Conservation (phyloP, 2,888 invertebrate species). For the Sinohyriopsis cumingii region DNA sequence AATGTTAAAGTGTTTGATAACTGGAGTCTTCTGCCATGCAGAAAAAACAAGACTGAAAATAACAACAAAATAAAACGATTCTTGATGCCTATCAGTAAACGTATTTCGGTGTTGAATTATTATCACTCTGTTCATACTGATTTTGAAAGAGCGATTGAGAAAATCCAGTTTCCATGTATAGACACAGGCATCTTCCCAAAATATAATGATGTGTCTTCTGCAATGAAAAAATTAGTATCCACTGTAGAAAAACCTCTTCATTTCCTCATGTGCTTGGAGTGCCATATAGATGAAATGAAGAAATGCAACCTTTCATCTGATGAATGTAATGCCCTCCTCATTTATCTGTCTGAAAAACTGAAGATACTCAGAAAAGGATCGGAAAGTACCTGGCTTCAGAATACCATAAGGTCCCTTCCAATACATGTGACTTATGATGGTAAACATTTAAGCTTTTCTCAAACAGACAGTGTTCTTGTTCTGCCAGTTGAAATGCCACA, state of each 20-base stretch:
- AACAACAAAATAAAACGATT: no score
- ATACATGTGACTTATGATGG: slow-evolving; percentile 11
- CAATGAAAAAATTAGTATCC: neutral
- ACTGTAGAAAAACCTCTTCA: slow-evolving; percentile 3
- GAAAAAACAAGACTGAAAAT: no score
- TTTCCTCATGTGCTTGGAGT: slow-evolving; percentile 6
- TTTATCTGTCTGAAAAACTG: neutral
- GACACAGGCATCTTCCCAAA: no score
- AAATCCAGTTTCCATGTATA: no score
- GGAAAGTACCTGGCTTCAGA: neutral
- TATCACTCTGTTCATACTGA: no score
- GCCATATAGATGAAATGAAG: neutral
- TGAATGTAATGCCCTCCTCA: slow-evolving; percentile 3
- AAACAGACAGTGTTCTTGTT: slow-evolving; percentile 12
- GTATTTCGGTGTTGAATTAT: no score
- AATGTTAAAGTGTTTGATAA: no score
- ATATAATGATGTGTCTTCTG: no score
- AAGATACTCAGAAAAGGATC: neutral
- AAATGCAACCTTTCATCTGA: neutral
- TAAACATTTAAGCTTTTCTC: neutral
- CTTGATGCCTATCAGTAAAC: no score
- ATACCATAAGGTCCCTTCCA: slow-evolving; percentile 7
- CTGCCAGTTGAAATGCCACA: slow-evolving; percentile 23
- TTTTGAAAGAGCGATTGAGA: no score
- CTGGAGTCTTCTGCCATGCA: no score